phyloP scores from a whole-genome alignment of 2,113 vertebrate species.

The Athene noctua region DNA sequence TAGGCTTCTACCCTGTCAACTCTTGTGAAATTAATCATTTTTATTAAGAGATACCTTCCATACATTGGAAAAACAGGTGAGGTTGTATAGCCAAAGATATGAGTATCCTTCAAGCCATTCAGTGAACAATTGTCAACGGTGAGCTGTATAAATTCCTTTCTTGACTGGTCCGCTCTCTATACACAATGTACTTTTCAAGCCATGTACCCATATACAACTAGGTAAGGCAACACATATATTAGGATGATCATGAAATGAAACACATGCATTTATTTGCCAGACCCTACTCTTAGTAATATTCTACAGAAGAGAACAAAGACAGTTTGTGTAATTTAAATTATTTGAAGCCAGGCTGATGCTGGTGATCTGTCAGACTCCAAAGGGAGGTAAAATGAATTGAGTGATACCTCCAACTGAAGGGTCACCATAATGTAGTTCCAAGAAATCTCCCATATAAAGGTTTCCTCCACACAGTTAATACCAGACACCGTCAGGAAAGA shows the following conservation, averaged over 20 bases:
- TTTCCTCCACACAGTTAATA: not conserved
- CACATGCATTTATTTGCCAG: not conserved
- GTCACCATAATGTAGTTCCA: not conserved
- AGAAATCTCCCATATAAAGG: not conserved
- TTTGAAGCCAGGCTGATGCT: not conserved
- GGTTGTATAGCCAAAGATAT: not conserved
- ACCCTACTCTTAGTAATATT: not conserved
- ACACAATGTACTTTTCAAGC: not conserved
- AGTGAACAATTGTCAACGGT: not conserved
- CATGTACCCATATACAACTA: not conserved
- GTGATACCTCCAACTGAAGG: not conserved
- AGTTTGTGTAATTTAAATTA: not conserved
- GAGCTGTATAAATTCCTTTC: not conserved
- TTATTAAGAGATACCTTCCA: not conserved
- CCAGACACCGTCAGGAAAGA: not conserved
- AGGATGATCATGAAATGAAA: not conserved
- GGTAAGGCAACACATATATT: not conserved
- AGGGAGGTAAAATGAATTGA: not conserved
- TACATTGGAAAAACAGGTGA: not conserved
- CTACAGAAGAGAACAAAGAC: not conserved
- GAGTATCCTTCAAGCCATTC: not conserved
- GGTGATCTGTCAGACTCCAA: not conserved
- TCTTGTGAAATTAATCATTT: not conserved
- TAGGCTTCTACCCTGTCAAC: not conserved
- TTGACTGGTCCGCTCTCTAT: not conserved